Percentiles rank a stretch among this genome's conserved stretches.
phyloP scores from a whole-genome alignment of 1,140 invertebrate species.

The Acromyrmex heyeri region DNA sequence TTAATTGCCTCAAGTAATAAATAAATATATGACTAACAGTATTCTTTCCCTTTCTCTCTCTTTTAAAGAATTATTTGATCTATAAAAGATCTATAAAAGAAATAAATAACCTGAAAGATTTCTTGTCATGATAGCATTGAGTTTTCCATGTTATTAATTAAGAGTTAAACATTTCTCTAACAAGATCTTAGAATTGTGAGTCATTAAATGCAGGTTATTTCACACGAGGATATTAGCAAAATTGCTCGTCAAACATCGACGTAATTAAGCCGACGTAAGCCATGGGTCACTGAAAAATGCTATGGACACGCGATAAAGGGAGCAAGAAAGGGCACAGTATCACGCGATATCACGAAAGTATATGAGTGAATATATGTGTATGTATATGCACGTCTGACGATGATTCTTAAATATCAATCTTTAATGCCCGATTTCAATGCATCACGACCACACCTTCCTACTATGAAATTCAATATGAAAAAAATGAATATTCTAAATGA shows the following conservation, averaged over 20 bases:
- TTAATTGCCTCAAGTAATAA: background rate
- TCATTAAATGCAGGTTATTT: constrained; percentile 6
- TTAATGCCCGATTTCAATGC: constrained; percentile 48
- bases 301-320: constrained; percentile 27
- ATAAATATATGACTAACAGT: background rate
- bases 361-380: background rate
- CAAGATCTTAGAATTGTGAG: background rate
- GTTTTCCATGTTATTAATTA: background rate
- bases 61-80: background rate
- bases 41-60: background rate
- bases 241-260: constrained; percentile 53
- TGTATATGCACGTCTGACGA: background rate
- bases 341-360: constrained; percentile 56
- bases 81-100: background rate
- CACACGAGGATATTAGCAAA: constrained; percentile 21
- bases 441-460: constrained; percentile 16
- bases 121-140: background rate
- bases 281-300: constrained; percentile 19
- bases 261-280: constrained; percentile 35
- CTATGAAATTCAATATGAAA: background rate
- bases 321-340: constrained; percentile 42
- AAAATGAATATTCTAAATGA: background rate
- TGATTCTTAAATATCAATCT: constrained; percentile 65
- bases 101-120: background rate
- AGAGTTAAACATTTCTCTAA: background rate